These are phyloP conservation scores for Phyto melanocephala DNA, from an alignment of 2,888 invertebrate genomes.

Conservation along the genomic window DNA sequence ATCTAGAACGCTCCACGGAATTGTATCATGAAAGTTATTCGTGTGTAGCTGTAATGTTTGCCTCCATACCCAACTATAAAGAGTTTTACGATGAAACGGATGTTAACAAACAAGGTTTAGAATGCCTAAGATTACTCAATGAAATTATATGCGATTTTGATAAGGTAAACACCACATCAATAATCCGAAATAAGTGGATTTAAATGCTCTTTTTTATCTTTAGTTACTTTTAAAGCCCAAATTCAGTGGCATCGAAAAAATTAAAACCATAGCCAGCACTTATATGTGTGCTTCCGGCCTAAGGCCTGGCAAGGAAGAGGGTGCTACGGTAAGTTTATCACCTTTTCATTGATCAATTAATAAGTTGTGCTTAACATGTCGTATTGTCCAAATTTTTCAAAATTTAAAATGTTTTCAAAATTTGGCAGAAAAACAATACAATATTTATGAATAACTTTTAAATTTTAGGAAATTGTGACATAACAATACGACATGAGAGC, in stretches of 20 bases:
- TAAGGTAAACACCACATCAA: constrained; percentile 82
- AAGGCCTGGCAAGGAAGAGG: constrained; percentile 91
- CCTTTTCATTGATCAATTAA: too few relatives aligned
- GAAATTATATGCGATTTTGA: constrained; percentile 99
- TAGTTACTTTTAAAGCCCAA: constrained; percentile 93
- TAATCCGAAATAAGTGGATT: not conserved
- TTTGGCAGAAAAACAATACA: too few relatives aligned
- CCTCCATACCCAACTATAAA: constrained; percentile 98
- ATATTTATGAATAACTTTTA: too few relatives aligned
- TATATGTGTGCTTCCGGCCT: constrained; percentile 98
- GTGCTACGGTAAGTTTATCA: constrained; percentile 81
- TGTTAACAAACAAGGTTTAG: constrained; percentile 96
- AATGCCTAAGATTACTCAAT: constrained; percentile 94
- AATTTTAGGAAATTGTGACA: too few relatives aligned
- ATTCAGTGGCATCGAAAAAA: constrained; percentile 97
- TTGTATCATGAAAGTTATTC: constrained; percentile 96
- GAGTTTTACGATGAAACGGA: constrained; percentile 98
- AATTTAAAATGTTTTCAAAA: too few relatives aligned
- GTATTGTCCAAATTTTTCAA: too few relatives aligned
- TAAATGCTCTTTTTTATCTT: constrained; percentile 10
- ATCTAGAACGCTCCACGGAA: constrained; percentile 84
- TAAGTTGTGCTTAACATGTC: too few relatives aligned
- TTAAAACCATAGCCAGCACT: constrained; percentile 98
- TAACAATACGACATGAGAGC: too few relatives aligned
- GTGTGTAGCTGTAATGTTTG: constrained; percentile 98